Base-by-base conservation (phyloP, 2,797 vertebrate species). In the Neosalanx taihuensis region DNA sequence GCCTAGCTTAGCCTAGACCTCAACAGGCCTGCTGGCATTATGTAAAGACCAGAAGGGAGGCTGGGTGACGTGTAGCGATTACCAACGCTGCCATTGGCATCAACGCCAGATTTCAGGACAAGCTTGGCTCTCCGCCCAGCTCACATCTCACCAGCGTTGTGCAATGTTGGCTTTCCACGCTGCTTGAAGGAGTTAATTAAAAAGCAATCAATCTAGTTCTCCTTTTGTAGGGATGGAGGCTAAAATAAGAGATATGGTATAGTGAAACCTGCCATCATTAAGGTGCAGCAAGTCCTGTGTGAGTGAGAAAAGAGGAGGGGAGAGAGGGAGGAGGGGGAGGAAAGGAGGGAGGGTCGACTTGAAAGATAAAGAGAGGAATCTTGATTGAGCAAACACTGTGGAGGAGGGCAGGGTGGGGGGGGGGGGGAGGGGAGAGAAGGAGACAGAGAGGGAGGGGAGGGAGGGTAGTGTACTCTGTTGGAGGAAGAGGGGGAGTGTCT, bases 301-400 rank as follows among this genome's bases (percentile, higher is more conserved):
- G 51, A 41, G 51, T 18, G 23, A 26, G 23, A 26, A 26, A 26
- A 26, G 23, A 26, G 23, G 23, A 26, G 23, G 51, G 6, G 18
- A 3, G 49, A 18, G 49, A 2, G 17, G 1, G 18, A 5, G 18
- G 1, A n/a, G 18, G 18, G 51, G 3, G 51, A 5, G 2, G 1
- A 13, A 17, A 7, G 17, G 18, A n/a, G 15, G 15, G 17, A n/a
- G 17, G 46, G 46, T n/a, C 15, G 46, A 15, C 46, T 49, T 15
- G 15, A 49, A 57, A 81, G 81, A 78, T 63, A 1, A 23, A 77
- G 63, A 17, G 26, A 84, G 68, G 79, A 76, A 76, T 85, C 72
- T 77, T 81, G 84, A 87, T 81, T 87, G 82, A 87, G 86, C 83
- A 89, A 86, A n/a, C 5, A 85, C 64, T n/a, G 9, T 71, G 76